Evolutionary conservation across 2,888 invertebrate genomes (phyloP).

Genomic region (Cataglyphis cursor): DNA sequence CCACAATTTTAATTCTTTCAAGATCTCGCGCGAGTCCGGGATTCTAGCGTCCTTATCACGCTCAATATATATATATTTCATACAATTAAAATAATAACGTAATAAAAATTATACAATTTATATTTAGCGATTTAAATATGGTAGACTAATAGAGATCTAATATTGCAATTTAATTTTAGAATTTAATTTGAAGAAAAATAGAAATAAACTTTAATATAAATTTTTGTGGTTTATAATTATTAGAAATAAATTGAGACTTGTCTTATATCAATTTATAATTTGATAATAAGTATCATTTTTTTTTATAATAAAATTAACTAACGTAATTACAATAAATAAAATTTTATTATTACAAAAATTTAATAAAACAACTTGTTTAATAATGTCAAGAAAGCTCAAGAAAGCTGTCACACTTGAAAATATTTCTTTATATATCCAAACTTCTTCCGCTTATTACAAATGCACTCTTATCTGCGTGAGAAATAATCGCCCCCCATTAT

Average conservation of each 20-base stretch:
- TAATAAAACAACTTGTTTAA: neutral
- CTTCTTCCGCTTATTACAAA: neutral
- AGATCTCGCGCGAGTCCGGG: neutral
- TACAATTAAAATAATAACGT: neutral
- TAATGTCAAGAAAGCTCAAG: neutral
- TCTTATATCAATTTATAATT: neutral
- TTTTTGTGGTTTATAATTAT: neutral
- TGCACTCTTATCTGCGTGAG: neutral
- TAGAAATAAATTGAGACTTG: neutral
- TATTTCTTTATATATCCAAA: neutral
- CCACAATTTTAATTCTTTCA: constrained; percentile 45
- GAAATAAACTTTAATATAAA: neutral
- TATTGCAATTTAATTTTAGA: neutral
- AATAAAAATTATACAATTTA: neutral
- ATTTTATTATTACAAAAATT: too few species aligned
- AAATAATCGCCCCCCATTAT: neutral
- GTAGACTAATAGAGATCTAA: neutral
- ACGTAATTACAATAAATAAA: neutral
- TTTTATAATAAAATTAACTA: neutral
- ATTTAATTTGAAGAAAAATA: neutral
- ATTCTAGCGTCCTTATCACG: neutral
- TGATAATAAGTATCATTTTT: neutral
- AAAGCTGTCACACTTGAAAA: neutral
- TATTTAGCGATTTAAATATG: neutral
- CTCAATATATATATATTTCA: neutral